Base-by-base conservation (phyloP, 2,797 vertebrate species). In the Epinephelus malabaricus region DNA sequence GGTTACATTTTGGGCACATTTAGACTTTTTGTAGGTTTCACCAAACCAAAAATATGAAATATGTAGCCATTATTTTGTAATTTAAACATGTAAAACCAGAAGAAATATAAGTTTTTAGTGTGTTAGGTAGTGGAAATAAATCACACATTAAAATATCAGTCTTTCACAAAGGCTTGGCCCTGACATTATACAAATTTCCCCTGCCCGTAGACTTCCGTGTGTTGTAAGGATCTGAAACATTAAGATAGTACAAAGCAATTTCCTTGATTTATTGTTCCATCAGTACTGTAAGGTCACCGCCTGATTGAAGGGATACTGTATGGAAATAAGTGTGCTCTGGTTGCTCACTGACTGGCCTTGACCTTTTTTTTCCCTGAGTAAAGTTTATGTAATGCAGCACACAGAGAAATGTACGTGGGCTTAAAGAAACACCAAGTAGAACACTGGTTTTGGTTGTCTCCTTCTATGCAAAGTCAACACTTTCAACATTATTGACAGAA, bases 231-330 rank as follows among this genome's bases (percentile, higher is more conserved):
- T 61, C 75, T 86, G 83, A 79, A 86, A 78, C 76, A 83, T 88
- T 88, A 90, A 86, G 89, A 90, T 88, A 73, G 73, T 70, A 77
- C 40, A 49, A 30, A 58, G 85, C 83, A 81, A 80, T 90, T 89
- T 86, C 79, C 78, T 75, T 93, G 93, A 94, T 94, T 93, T 93
- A 94, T 94, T 89, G 86, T 89, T 79, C 71, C 73, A 78, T 86
- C 79, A 70, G 88, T 45, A 9, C 59, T 71, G 78, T 88, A 91
- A 94, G 92, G 91, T 93, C 92, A 81, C 47, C 58, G 78, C 51
- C 79, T 69, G 86, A 84, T 80, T 81, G 77, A 89, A 79, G 58
- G 77, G 84, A 79, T 86, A 78, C 78, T 70, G 71, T 78, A 75
- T 92, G 88, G 77, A 91, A 92, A 86, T 84, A 40, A 58, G 76